phyloP scores from a whole-genome alignment of 2,888 invertebrate genomes.

The Hyppa rectilinea region DNA sequence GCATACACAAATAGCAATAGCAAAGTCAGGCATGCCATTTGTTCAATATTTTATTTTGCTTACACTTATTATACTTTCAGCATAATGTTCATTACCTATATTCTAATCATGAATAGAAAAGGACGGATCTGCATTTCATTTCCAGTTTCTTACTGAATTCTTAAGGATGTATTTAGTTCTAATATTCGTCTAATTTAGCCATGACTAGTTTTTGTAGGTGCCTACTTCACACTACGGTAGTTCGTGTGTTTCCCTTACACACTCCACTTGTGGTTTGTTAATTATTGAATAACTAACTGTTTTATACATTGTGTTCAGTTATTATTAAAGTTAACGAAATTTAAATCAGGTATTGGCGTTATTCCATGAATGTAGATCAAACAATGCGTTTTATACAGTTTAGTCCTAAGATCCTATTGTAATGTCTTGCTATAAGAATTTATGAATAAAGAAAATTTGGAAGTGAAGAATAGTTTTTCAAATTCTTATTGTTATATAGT shows the following conservation, averaged over 20 bases:
- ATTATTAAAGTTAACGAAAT: conserved; percentile 32
- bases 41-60: conserved; percentile 19
- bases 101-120: conserved; percentile 14
- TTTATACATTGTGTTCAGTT: conserved; percentile 45
- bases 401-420: conserved; percentile 81
- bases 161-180: conserved; percentile 36
- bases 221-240: conserved; percentile 2
- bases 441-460: conserved; percentile 84
- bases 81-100: conserved; percentile 4
- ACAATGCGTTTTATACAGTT: conserved; percentile 75
- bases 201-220: conserved; percentile 35
- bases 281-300: conserved; percentile 3
- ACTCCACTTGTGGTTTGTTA: conserved; percentile 19
- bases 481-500: conserved; percentile 24
- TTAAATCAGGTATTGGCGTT: conserved; percentile 39
- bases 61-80: conserved; percentile 17
- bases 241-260: conserved; percentile 13
- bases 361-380: conserved; percentile 64
- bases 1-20: conserved; percentile 33
- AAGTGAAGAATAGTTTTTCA: conserved; percentile 72
- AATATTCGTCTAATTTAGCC: conserved; percentile 40
- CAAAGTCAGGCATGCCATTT: conserved; percentile 23
- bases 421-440: conserved; percentile 81
- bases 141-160: conserved; percentile 34
- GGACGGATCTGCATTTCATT: conserved; percentile 29